Evolutionary conservation across 2,113 vertebrate genomes (phyloP).

Genomic region (Odontesthes bonariensis): DNA sequence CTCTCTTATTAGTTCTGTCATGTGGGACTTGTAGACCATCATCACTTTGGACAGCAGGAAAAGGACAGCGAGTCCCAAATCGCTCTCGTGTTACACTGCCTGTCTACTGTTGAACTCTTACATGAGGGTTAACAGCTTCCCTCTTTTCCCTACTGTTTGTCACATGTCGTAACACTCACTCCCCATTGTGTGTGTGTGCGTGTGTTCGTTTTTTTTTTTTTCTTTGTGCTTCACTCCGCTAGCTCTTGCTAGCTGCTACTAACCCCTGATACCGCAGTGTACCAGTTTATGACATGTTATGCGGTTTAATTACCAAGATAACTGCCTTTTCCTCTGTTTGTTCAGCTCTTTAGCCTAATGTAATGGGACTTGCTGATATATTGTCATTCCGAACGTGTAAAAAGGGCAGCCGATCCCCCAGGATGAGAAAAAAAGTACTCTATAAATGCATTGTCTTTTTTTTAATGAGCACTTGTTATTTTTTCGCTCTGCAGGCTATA

Average conservation of each 20-base stretch:
- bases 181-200: background rate
- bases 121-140: conserved; percentile 21
- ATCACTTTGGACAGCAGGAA: conserved; percentile 47
- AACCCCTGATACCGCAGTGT: conserved; percentile 14
- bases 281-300: conserved; percentile 21
- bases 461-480: conserved; percentile 46
- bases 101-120: conserved; percentile 20
- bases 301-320: conserved; percentile 34
- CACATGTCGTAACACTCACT: conserved; percentile 19
- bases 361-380: conserved; percentile 18
- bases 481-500: conserved; percentile 14
- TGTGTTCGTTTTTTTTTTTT: background rate
- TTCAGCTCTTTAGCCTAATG: conserved; percentile 9
- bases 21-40: conserved; percentile 44
- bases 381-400: conserved; percentile 24
- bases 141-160: conserved; percentile 13
- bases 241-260: conserved; percentile 2
- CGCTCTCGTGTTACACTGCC: conserved; percentile 35
- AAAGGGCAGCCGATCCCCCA: conserved; percentile 29
- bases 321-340: conserved; percentile 1
- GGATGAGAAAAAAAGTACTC: conserved; percentile 19
- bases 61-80: conserved; percentile 49
- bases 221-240: background rate
- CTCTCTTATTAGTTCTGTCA: conserved; percentile 37
- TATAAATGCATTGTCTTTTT: conserved; percentile 19